These are phyloP conservation scores for Noturus placidus DNA, from an alignment of 2,113 vertebrate genomes.

Conservation along the genomic window DNA sequence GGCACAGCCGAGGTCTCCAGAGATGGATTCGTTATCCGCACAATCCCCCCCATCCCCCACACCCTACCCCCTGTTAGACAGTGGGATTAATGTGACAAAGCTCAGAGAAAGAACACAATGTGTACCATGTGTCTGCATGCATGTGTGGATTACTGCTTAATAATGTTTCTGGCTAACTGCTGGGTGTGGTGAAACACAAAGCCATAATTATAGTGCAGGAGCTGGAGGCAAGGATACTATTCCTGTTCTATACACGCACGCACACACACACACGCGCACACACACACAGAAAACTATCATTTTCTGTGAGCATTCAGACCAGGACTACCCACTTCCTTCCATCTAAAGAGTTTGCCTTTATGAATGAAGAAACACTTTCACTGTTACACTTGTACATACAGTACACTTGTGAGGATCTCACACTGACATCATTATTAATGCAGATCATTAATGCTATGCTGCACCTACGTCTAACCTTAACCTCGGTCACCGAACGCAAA, in stretches of 20 bases:
- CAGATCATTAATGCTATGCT: background rate
- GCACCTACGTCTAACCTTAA: background rate
- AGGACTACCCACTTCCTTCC: constrained; percentile 18
- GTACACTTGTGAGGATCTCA: background rate
- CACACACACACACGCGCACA: constrained; percentile 5
- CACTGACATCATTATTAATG: background rate
- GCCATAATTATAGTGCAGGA: constrained; percentile 67
- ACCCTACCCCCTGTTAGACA: background rate
- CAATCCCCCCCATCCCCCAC: background rate
- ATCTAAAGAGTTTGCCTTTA: constrained; percentile 5
- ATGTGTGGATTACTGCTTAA: constrained; percentile 51
- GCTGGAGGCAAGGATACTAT: constrained; percentile 41
- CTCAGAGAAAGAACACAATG: constrained; percentile 19
- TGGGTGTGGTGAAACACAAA: constrained; percentile 68
- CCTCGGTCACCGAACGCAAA: background rate
- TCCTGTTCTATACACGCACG: constrained; percentile 45
- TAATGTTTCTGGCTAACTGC: constrained; percentile 65
- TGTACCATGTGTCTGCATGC: constrained; percentile 16
- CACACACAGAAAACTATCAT: constrained; percentile 27
- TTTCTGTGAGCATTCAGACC: constrained; percentile 26
- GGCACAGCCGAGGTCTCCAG: constrained; percentile 50
- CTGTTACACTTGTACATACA: background rate
- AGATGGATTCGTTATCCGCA: constrained; percentile 57
- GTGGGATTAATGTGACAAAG: constrained; percentile 25
- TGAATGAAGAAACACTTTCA: constrained; percentile 25